Conservation (phyloP, 2,888 invertebrate species). For the Drosophila paracracens region DNA sequence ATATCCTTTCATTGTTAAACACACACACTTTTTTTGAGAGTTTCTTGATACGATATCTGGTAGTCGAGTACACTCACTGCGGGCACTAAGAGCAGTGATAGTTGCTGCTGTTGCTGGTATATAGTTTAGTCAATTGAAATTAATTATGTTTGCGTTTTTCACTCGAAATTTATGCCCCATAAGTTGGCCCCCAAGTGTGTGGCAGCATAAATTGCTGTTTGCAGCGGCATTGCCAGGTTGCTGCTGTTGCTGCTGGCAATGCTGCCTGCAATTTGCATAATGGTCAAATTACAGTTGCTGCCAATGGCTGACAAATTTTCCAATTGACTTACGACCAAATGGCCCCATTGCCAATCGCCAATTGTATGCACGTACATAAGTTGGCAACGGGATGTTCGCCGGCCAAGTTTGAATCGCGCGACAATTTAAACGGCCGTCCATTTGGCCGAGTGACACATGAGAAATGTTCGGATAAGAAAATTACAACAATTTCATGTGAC, state of each 20-base stretch:
- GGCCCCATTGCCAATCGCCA: slow-evolving; percentile 23
- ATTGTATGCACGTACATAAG: neutral
- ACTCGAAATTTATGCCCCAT: slow-evolving; percentile 70
- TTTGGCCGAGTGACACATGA: slow-evolving; percentile 38
- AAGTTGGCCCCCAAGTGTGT: slow-evolving; percentile 76
- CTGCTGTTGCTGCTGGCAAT: slow-evolving; percentile 21
- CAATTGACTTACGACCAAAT: slow-evolving; percentile 39
- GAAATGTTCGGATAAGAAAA: slow-evolving; percentile 69
- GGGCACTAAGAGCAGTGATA: neutral
- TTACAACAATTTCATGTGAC: slow-evolving; percentile 80
- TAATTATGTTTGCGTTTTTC: slow-evolving; percentile 70
- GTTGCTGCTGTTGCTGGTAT: slow-evolving; percentile 8
- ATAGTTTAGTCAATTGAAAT: slow-evolving; percentile 69
- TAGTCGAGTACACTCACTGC: neutral
- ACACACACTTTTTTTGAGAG: neutral
- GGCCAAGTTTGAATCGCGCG: slow-evolving; percentile 31
- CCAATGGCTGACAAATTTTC: slow-evolving; percentile 76
- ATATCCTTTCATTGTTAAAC: neutral
- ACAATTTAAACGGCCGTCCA: slow-evolving; percentile 70
- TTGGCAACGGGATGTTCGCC: slow-evolving; percentile 10
- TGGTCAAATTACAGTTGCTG: slow-evolving; percentile 67
- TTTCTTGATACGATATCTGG: neutral
- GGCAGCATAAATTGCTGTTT: slow-evolving; percentile 68
- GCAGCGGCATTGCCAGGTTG: slow-evolving; percentile 10
- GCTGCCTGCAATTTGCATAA: slow-evolving; percentile 69